Evolutionary conservation across 2,888 invertebrate genomes (phyloP), one percentile per base, ranked within the genome.

Genomic region (Nemapogon koenigi): DNA sequence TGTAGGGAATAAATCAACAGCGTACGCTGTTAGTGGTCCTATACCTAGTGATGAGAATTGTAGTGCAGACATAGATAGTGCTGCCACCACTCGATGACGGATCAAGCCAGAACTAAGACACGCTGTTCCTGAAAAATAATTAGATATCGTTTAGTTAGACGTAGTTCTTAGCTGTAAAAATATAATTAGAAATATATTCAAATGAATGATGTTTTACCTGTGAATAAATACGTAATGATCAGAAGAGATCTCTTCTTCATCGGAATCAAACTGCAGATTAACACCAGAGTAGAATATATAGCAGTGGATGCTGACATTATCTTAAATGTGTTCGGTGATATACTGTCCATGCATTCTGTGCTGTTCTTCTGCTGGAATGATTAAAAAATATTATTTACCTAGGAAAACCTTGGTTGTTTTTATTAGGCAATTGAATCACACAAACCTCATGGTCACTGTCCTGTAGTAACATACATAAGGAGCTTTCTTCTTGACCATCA

Each of bases 1-100:
- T 0, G 78, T 78, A 0, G 78, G 78, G 41, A 78, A 76, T 3
- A 78, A 52, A 26, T 70, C 55, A 0, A 76, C 73, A 2, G 64
- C 61, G 40, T 71, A 78, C 0, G 78, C 76, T 1, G 66, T 69
- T 4, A 79, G 55, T 0, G 75, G 67, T 0, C 78, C 78, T 10
- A 76, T 66, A 2, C 75, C 68, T 1, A 76, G 55, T 0, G 73
- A 59, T 0, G 71, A 62, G 13, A 73, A 43, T 46, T 73, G 75
- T 2, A 76, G 48, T 0, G 75, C 61, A 0, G 75, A 69, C 62
- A 79, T 62, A 4, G 68, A 60, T 3, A 62, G 49, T 1, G 65
- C 72, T 0, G 70, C 70, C 3, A 69, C 43, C 22, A 67, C 51
- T 38, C 73, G 66, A 39, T 70, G 67, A 3, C 51, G 52, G 1